A percentile compares a stretch with the other conserved stretches of the same genome.
Conservation (phyloP, 2,888 invertebrate genomes). For the Dasypogon diadema region DNA sequence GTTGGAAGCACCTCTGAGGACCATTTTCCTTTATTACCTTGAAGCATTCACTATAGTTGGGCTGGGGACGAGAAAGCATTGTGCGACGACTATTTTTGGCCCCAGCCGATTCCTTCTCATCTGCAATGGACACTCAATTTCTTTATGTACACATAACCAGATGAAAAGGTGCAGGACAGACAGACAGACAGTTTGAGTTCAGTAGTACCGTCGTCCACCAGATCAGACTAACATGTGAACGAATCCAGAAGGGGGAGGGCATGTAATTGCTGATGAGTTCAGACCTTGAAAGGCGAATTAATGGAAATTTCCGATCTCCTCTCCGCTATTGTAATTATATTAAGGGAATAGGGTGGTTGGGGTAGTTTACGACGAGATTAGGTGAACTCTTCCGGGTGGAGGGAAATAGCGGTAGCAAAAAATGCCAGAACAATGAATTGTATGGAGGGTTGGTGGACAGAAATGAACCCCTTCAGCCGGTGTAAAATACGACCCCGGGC, state of each 20-base stretch:
- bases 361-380: conserved; percentile 25
- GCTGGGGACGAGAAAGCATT: conserved; percentile 37
- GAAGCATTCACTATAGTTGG: conserved; percentile 28
- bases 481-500: conserved; percentile 33
- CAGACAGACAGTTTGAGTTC: conserved; percentile 9
- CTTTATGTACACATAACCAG: conserved; percentile 44
- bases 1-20: conserved; percentile 48
- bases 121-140: conserved; percentile 49
- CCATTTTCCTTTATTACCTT: conserved; percentile 44
- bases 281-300: conserved; percentile 15
- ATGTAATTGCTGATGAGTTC: conserved; percentile 30
- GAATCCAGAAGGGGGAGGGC: background rate
- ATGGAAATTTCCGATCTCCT: conserved; percentile 39
- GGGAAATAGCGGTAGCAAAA: background rate
- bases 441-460: background rate
- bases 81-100: conserved; percentile 41
- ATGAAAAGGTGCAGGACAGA: conserved; percentile 20
- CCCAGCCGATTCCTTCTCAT: conserved; percentile 26
- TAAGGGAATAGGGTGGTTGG: conserved; percentile 2
- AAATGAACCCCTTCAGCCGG: conserved; percentile 37
- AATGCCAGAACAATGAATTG: conserved; percentile 25
- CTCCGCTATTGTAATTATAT: conserved; percentile 33
- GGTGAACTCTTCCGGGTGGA: conserved; percentile 10
- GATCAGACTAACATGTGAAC: background rate
- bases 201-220: too few species aligned